Evolutionary conservation across 2,113 vertebrate genomes (phyloP).

Genomic region (Connochaetes taurinus): DNA sequence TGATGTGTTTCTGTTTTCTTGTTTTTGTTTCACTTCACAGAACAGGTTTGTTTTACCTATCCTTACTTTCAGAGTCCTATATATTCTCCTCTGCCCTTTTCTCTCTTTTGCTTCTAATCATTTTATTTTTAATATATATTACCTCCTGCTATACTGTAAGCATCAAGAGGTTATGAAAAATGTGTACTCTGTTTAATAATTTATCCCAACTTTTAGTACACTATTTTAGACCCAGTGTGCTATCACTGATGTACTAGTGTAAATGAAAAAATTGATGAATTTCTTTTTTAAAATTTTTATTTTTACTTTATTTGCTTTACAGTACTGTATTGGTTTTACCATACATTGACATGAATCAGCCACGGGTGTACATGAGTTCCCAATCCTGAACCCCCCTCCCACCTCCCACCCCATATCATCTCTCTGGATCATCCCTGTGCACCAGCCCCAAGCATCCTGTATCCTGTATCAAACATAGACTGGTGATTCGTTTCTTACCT

Average conservation of each 20-base stretch:
- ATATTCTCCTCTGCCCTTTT: neutral
- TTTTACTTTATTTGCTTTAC: no score
- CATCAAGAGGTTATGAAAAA: neutral
- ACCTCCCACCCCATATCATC: no score
- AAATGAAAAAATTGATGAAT: neutral
- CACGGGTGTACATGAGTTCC: no score
- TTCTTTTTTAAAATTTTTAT: neutral
- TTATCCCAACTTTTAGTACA: neutral
- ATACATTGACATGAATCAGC: no score
- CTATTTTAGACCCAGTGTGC: neutral
- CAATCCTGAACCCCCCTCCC: no score
- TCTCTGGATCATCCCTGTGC: no score
- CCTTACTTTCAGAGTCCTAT: neutral
- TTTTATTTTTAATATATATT: neutral
- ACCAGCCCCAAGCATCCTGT: no score
- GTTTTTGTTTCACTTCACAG: neutral
- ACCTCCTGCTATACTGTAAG: neutral
- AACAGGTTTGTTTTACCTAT: neutral
- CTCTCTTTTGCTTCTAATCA: neutral
- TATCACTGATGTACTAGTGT: neutral
- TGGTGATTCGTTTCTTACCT: no score
- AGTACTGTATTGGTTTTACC: no score
- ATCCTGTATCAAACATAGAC: no score
- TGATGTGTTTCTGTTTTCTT: neutral
- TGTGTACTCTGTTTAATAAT: neutral